phyloP scores from a whole-genome alignment of 2,888 invertebrate species.

The Rhagophthalmus giganteus region DNA sequence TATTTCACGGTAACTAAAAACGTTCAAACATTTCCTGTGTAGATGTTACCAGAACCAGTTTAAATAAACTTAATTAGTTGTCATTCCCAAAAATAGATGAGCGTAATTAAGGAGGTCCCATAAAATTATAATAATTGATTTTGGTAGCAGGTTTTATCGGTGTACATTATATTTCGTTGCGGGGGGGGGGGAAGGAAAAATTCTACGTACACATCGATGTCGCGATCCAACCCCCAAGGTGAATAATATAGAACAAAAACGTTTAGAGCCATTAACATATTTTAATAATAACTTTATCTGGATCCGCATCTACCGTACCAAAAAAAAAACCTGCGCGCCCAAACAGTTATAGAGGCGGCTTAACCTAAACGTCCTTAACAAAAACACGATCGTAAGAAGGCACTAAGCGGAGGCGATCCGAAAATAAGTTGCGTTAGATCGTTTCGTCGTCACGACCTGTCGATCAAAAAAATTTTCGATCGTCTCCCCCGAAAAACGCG shows the following conservation, averaged over 20 bases:
- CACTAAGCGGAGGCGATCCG: conserved; percentile 20
- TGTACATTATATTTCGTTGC: conserved; percentile 17
- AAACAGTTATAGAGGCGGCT: conserved; percentile 15
- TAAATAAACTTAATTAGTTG: conserved; percentile 32
- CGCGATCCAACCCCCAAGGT: no score
- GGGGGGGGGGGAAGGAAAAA: no score
- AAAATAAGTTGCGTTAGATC: conserved; percentile 17
- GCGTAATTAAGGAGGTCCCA: conserved; percentile 31
- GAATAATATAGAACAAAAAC: background rate
- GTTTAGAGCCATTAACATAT: conserved; percentile 11
- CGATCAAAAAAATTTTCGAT: no score
- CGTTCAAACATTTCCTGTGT: conserved; percentile 31
- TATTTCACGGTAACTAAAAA: conserved; percentile 26
- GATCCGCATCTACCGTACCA: conserved; percentile 15
- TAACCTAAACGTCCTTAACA: conserved; percentile 6
- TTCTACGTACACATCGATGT: no score
- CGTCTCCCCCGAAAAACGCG: no score
- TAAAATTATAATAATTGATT: conserved; percentile 32
- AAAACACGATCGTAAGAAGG: conserved; percentile 9
- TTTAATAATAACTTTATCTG: conserved; percentile 11
- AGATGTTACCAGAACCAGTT: conserved; percentile 27
- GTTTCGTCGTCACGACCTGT: conserved; percentile 13
- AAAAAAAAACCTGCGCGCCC: conserved; percentile 12
- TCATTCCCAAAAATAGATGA: conserved; percentile 32
- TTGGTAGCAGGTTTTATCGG: conserved; percentile 31